Percentiles rank a stretch among this genome's conserved stretches.
These are phyloP conservation scores for Pogonus chalceus DNA, from an alignment of 1,140 invertebrate species.

Conservation along the genomic window DNA sequence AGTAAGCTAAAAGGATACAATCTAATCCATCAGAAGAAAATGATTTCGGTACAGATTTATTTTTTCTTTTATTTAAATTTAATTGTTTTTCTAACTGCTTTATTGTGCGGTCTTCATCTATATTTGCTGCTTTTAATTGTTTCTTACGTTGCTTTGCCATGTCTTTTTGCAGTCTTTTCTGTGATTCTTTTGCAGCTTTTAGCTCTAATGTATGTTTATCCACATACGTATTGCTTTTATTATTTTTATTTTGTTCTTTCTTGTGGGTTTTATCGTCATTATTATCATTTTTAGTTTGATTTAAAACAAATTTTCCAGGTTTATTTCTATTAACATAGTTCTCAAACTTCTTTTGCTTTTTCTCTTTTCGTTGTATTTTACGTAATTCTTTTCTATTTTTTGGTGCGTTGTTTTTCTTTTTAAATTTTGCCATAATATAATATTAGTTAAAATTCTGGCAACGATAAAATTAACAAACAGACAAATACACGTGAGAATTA, in stretches of 20 bases:
- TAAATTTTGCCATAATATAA: conserved; percentile 1
- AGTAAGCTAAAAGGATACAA: conserved; percentile 58
- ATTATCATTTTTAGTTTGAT: conserved; percentile 16
- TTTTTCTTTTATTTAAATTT: conserved; percentile 68
- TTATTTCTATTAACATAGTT: conserved; percentile 33
- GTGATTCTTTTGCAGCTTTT: conserved; percentile 34
- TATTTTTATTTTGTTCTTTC: conserved; percentile 22
- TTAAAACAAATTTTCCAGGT: conserved; percentile 19
- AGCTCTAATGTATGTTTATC: conserved; percentile 18
- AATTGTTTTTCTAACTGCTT: conserved; percentile 74
- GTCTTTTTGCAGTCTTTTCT: conserved; percentile 41
- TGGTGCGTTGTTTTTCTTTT: neutral
- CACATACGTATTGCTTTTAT: conserved; percentile 14
- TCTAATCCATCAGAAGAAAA: conserved; percentile 77
- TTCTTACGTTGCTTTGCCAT: conserved; percentile 48
- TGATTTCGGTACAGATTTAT: conserved; percentile 62
- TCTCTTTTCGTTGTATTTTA: conserved; percentile 47
- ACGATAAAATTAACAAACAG: too few relatives aligned
- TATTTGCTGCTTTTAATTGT: conserved; percentile 57
- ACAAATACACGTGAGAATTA: too few relatives aligned
- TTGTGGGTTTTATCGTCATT: conserved; percentile 16
- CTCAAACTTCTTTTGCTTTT: conserved; percentile 40
- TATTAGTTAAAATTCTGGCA: too few relatives aligned
- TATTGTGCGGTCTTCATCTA: conserved; percentile 70
- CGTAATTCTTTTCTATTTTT: conserved; percentile 48